A percentile compares a stretch with the other conserved stretches of the same genome.
Evolutionary conservation across 2,113 vertebrate genomes (phyloP).

Genomic region (Dendropsophus ebraccatus): DNA sequence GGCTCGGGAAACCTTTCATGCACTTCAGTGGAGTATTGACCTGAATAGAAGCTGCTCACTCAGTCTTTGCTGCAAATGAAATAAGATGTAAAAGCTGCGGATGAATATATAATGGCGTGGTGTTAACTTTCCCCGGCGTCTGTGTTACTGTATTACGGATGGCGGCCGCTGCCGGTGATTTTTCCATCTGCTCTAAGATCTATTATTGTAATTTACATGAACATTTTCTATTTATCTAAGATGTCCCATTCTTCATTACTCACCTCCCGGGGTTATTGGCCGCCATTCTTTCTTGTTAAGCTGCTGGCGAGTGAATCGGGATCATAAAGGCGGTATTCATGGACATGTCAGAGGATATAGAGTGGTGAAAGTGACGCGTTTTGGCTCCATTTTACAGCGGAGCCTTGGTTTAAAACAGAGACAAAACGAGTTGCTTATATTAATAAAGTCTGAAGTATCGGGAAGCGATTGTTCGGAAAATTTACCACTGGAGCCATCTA

Average conservation of each 20-base stretch:
- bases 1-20: neutral
- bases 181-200: neutral
- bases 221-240: neutral
- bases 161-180: neutral
- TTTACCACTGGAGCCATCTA: no score
- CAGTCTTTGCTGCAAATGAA: neutral
- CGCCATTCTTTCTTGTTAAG: neutral
- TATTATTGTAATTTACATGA: neutral
- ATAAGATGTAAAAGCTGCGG: conserved; percentile 30
- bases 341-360: neutral
- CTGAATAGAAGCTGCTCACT: neutral
- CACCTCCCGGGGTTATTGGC: neutral
- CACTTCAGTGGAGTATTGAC: neutral
- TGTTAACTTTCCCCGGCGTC: neutral
- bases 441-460: no score
- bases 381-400: no score
- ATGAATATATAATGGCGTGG: conserved; percentile 16
- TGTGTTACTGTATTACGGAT: conserved; percentile 1
- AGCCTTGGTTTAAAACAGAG: no score
- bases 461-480: no score
- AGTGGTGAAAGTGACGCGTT: no score
- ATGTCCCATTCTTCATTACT: neutral
- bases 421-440: no score
- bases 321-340: neutral
- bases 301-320: neutral